Conservation (phyloP, 2,113 vertebrate species). For the Heterocephalus glaber region DNA sequence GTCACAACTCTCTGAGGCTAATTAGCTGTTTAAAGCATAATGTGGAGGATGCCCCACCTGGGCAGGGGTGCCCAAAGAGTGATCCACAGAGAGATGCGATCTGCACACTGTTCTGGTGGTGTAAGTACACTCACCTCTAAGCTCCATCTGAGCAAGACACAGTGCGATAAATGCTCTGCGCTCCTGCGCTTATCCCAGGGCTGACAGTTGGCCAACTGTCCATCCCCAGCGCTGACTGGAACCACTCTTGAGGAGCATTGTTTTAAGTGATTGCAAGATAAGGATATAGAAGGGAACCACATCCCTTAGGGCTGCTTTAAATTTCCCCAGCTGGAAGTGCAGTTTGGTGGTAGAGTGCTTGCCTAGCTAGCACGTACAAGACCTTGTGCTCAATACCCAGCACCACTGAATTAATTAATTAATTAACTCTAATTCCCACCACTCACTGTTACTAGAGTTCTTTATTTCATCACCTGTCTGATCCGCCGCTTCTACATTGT, state of each 20-base stretch:
- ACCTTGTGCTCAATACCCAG: not conserved
- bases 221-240: not conserved
- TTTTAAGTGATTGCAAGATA: not conserved
- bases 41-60: not conserved
- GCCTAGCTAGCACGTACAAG: not conserved
- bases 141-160: not conserved
- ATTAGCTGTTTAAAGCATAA: not conserved
- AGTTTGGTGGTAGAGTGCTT: not conserved
- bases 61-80: not conserved
- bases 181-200: not conserved
- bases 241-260: not conserved
- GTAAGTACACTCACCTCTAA: not conserved
- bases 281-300: not conserved
- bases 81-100: not conserved
- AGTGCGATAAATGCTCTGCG: not conserved
- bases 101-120: not conserved
- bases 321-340: not conserved
- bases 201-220: not conserved
- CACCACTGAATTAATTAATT: not conserved
- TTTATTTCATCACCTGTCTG: not conserved
- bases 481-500: not conserved
- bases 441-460: not conserved
- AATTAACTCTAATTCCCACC: not conserved
- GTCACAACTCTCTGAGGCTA: not conserved
- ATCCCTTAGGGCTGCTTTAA: not conserved